Evolutionary conservation across 1,140 invertebrate genomes (phyloP), one percentile per base, ranked within the genome.

Genomic region (Chymomyza costata): DNA sequence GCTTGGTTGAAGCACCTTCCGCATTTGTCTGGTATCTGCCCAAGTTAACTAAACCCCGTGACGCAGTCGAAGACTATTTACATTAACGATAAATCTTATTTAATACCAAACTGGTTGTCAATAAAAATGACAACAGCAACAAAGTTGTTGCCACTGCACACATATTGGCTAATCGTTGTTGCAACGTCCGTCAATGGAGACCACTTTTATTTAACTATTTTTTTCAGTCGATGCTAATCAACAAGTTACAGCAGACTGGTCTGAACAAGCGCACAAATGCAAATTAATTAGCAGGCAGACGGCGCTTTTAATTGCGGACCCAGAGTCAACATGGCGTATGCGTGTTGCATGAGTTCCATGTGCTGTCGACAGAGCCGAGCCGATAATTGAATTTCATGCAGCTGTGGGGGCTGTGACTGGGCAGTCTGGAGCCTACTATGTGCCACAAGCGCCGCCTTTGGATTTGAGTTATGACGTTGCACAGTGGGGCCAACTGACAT

Each of bases 401-500:
- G 67, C 34, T 53, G 66, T 64, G 10, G 30, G 32, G 55, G 48
- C 52, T 50, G 53, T 39, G 28, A 40, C 35, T 58, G 45, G 54
- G 37, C 39, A 43, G 35, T 65, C 48, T 50, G 60, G 37, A 70
- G 66, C 62, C 71, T 71, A 52, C 71, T 78, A 76, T 76, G 71
- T 78, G 71, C 71, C 73, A 76, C 66, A 73, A 78, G 73, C 73
- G 73, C 73, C 71, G 71, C 71, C 71, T 80, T 57, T 40, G 19
- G 55, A 65, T 80, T 58, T 62, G 73, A 80, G 64, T 80, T 65
- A 80, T 80, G 74, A 14, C 35, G n/a, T n/a, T n/a, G n/a, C n/a
- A n/a, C n/a, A n/a, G n/a, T n/a, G n/a, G n/a, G n/a, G n/a, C n/a
- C n/a, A n/a, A n/a, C n/a, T n/a, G n/a, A n/a, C n/a, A n/a, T n/a